Base-by-base conservation (phyloP, 1,140 invertebrate species). In the Polyergus mexicanus region DNA sequence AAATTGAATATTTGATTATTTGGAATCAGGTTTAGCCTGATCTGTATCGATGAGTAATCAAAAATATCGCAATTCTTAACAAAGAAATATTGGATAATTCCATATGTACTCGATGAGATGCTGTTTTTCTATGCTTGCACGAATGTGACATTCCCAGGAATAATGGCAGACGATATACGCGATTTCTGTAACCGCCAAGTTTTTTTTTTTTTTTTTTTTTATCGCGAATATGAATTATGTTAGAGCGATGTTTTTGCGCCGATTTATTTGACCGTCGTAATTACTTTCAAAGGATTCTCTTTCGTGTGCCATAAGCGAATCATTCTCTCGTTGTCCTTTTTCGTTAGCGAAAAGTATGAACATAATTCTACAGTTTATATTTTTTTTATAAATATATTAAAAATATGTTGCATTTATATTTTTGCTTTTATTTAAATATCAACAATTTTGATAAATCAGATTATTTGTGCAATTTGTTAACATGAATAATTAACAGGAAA, bases 131-230 rank as follows among this genome's bases (percentile, higher is more conserved):
- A 11, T 41, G 41, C 35, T 81, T 11, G 19, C 63, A 25, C 3
- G 28, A n/a, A 65, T 65, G 38, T 38, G 62, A 78, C 62, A 16
- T 38, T 80, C 28, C 38, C 62, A 35, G 13, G 38, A 81, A 81
- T 54, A 81, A 74, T 47, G 38, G 68, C 38, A 7, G 76, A 5
- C 10, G 25, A 83, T 72, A 47, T 83, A 69, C 22, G 47, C 35
- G 32, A 80, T 35, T 60, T 51, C 22, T 44, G 66, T 32, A 44
- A 10, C 51, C 22, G 10, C n/a, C 8, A 16, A 32, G 44, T 81
- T 35, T 4, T 35, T 62, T 44, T 78, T 83, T 78, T 81, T 35
- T 4, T 35, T 62, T 44, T 78, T 83, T 78, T 83, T 62, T 47
- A 35, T 47, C 38, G 4, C 8, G 25, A 68, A 72, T 62, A 4